A percentile compares a stretch with the other conserved stretches of the same genome.
These are phyloP conservation scores for Malacosoma neustria DNA, from an alignment of 2,888 invertebrate species.

Conservation along the genomic window DNA sequence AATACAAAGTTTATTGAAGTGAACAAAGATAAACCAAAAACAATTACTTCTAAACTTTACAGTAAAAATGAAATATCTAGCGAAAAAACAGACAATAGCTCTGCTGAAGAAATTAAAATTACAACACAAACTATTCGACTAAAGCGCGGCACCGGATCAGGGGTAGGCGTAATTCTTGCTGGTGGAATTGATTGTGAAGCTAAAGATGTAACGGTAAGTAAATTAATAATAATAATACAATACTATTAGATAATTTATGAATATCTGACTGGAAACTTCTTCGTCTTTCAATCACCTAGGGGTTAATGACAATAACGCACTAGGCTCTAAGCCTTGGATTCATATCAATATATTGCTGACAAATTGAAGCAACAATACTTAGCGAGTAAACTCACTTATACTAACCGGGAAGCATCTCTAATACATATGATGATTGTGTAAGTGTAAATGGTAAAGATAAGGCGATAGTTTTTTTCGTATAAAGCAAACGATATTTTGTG, in stretches of 20 bases:
- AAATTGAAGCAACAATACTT: no score
- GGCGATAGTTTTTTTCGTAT: no score
- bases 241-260: slow-evolving; percentile 1
- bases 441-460: no score
- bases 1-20: slow-evolving; percentile 2
- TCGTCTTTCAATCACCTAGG: no score
- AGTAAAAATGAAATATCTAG: slow-evolving; percentile 18
- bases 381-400: no score
- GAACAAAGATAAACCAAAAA: slow-evolving; percentile 14
- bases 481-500: no score
- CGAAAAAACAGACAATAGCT: slow-evolving; percentile 24
- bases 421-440: no score
- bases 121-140: slow-evolving; percentile 44
- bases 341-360: no score
- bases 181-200: slow-evolving; percentile 94
- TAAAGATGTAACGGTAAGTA: slow-evolving; percentile 90
- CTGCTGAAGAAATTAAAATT: slow-evolving; percentile 25
- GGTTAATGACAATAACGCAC: no score
- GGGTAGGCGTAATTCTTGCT: slow-evolving; percentile 90
- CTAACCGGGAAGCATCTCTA: no score
- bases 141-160: slow-evolving; percentile 67
- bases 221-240: slow-evolving; percentile 1
- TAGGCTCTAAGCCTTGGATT: no score
- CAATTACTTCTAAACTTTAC: slow-evolving; percentile 19
- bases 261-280: no score